Evolutionary conservation across 2,888 invertebrate genomes (phyloP), one percentile per base, ranked within the genome.

Genomic region (Hymenopus coronatus): DNA sequence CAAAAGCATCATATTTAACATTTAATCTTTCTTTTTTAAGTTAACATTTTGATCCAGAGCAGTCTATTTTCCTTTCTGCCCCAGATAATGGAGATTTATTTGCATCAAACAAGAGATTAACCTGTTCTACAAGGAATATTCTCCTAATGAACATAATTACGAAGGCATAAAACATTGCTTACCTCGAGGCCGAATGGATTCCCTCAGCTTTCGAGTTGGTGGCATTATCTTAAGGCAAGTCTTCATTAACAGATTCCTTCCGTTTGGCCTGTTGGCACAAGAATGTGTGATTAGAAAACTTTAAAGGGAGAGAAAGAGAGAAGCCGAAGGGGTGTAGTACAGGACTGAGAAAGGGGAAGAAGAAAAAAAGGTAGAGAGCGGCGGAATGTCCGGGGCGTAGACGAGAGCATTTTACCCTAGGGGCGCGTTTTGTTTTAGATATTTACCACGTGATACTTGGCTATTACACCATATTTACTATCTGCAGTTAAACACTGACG

Each of bases 181-280:
- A 70, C 54, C 54, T 70, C 25, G 20, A 70, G 54, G 54, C 54
- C 15, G 54, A 20, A 70, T 70, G 54, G 25, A 70, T 70, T 70
- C 54, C 54, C 40, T 40, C 54, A 70, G 54, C 54, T 70, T 70
- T 70, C 40, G 54, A 70, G 54, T 25, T 70, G 20, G 54, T 70
- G 54, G 54, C 54, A 70, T 70, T 70, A 70, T 70, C 54, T 70
- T 70, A 70, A 70, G 25, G 54, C 54, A 87, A 82, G 33, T 87
- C 87, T 87, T 87, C 81, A 87, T 87, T 87, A 87, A 82, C 82
- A 87, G 82, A 87, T 87, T 82, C 87, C 87, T 87, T 81, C 82
- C 87, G 40, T 87, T 87, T 87, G 87, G 82, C 87, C 87, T 81
- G 12, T n/a, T 28, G 87, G 82, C 33, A 25, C n/a, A 87, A 87